Base-by-base conservation (phyloP, 37 sponge, comb jelly and placozoan species). In the Halisarca cf. caerulea region DNA sequence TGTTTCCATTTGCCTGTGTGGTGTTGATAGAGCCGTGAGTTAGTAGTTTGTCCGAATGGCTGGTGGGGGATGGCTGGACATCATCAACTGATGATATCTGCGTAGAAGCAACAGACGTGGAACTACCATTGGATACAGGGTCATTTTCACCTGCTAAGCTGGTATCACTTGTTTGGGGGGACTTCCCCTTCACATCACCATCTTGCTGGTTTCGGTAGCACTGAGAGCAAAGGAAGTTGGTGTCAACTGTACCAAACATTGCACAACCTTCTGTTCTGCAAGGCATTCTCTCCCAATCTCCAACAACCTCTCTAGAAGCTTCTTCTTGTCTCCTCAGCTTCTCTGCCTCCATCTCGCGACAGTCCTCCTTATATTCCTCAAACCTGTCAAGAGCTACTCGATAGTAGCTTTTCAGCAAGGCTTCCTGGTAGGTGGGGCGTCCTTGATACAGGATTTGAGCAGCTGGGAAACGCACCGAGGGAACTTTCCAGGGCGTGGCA, bases 391-490 rank as follows among this genome's bases (percentile, higher is more conserved):
- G 75, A 18, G 79, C 85, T n/a, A 86, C 38, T 0, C 61, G 41
- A 25, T 91, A 42, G 60, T 94, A 94, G 38, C 86, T 94, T 21
- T 80, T 78, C 24, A 94, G 45, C 58, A 94, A 82, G 6, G 73
- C 84, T 39, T 86, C 80, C 83, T 94, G 91, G 57, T 91, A 89
- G 24, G 86, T 68, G 0, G 95, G 95, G 33, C 88, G 80, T 33
- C 81, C 66, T 40, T 83, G 83, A 17, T 80, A 86, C 11, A 59
- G 40, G 25, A 93, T 84, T 4, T 60, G 62, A 4, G 93, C 90
- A 66, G 90, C 93, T 27, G 93, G 90, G 61, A 89, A 93, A n/a
- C 93, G 87, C 36, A 89, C 68, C 54, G 81, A 85, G 0, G 89
- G 91, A 33, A 91, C 83, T 35, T 84, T 28, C 34, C 75, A 40